Base-by-base conservation (phyloP, 1,140 invertebrate species). In the Drosophila lini region DNA sequence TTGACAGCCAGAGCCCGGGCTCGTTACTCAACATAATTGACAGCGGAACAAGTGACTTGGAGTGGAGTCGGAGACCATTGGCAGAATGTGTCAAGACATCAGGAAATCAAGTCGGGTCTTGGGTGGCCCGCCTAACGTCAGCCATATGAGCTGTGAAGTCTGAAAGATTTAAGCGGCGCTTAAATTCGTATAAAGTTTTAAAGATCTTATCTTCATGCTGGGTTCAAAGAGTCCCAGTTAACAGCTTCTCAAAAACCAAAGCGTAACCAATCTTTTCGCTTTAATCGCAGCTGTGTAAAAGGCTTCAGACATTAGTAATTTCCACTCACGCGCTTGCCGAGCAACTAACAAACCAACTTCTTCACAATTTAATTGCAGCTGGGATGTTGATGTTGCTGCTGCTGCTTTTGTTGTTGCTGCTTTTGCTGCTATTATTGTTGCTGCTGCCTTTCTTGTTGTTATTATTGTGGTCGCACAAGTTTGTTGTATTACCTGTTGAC, bases 401-500 rank as follows among this genome's bases (percentile, higher is more conserved):
- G 28, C n/a, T 48, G 57, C 16, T 58, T 50, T 25, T 65, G 45
- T 45, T 53, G 67, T 38, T 65, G 55, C 47, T 67, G 45, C 19
- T 57, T 48, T 36, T 64, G 22, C 11, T 45, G 44, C n/a, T 48
- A 15, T 13, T 78, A 45, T 52, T 52, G 62, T 31, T 69, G 59
- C 36, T 70, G 41, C 53, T 62, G 38, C 22, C 32, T 34, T 7
- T 74, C 53, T 67, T 75, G 71, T 75, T 67, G 55, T 75, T 47
- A 38, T 57, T 78, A 61, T 56, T 68, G 74, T 74, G 61, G 63
- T 71, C 70, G 53, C 65, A 61, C 79, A 82, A 82, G 75, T 80
- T 82, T 86, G 83, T 86, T 86, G 81, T 84, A 52, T 65, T 84
- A 84, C 81, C 81, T 84, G 81, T 81, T 84, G 82, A 82, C 79